Base-by-base conservation (phyloP, 2,797 vertebrate genomes). In the Chaetophractus vellerosus region DNA sequence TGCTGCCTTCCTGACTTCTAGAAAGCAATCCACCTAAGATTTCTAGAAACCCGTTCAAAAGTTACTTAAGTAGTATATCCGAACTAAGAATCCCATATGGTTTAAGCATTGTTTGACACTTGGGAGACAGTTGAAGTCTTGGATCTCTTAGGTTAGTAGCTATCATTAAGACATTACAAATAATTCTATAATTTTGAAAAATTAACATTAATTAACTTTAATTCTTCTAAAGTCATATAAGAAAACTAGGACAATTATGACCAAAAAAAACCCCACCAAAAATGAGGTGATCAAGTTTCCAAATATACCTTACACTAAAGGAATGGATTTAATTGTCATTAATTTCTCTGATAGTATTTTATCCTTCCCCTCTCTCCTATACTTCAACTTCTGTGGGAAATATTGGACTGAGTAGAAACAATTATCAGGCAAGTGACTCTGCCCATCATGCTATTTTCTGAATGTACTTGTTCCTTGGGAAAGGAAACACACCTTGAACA, bases 41-140 rank as follows among this genome's bases (percentile, higher is more conserved):
- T 87, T 96, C 83, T 50, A 61, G 26, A 92, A 80, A 81, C 38
- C 1, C 24, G 79, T 11, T 69, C 8, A 85, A 91, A 82, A 92
- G 26, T 80, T 84, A 72, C 16, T 38, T 68, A 26, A 87, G 23
- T 9, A 23, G 5, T 7, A 9, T 72, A 63, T 52, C 31, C 15
- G 10, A 57, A 50, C 41, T n/a, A 41, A 41, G 50, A 71, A 80
- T 48, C 11, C 14, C 76, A 9, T 24, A 50, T 1, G 21, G 33
- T 74, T 66, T 66, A 36, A 86, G 5, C 3, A 38, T 31, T 48
- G 0, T 71, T 9, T 59, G 2, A 69, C 14, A n/a, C 10, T 15
- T 16, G 28, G 9, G 6, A 28, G 18, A 12, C 10, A 12, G 9
- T 2, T 76, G 41, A 95, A 21, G 14, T 41, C 61, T 64, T 31